Evolutionary conservation across 1,140 invertebrate species (phyloP).

Genomic region (Cyclargus thomasi): DNA sequence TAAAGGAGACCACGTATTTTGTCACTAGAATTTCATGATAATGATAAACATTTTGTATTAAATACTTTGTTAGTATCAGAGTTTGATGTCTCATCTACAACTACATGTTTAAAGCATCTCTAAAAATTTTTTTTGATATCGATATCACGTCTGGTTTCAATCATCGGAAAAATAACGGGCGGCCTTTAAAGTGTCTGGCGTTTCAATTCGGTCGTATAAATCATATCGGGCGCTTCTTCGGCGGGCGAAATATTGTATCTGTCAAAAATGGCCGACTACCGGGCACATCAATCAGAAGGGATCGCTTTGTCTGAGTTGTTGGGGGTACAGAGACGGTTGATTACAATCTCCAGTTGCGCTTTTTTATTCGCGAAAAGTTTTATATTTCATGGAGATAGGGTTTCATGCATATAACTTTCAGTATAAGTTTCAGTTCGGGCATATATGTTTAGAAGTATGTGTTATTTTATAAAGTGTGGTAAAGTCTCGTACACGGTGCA

Average conservation of each 20-base stretch:
- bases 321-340: conserved; percentile 21
- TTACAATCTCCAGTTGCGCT: conserved; percentile 8
- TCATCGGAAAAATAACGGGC: conserved; percentile 16
- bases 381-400: not conserved
- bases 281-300: conserved; percentile 43
- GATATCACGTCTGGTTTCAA: conserved; percentile 5
- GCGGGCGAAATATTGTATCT: conserved; percentile 39
- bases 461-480: no score
- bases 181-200: conserved; percentile 18
- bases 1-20: no score
- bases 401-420: not conserved
- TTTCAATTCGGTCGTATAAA: conserved; percentile 30
- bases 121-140: not conserved
- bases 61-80: no score
- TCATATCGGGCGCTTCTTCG: conserved; percentile 23
- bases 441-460: no score
- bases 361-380: conserved; percentile 4
- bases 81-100: no score
- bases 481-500: no score
- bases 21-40: no score
- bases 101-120: not conserved
- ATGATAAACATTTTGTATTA: no score
- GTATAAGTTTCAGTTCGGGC: no score
- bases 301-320: conserved; percentile 33
- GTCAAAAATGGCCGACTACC: conserved; percentile 32